Evolutionary conservation across 2,113 vertebrate genomes (phyloP).

Genomic region (Lanius ludovicianus): DNA sequence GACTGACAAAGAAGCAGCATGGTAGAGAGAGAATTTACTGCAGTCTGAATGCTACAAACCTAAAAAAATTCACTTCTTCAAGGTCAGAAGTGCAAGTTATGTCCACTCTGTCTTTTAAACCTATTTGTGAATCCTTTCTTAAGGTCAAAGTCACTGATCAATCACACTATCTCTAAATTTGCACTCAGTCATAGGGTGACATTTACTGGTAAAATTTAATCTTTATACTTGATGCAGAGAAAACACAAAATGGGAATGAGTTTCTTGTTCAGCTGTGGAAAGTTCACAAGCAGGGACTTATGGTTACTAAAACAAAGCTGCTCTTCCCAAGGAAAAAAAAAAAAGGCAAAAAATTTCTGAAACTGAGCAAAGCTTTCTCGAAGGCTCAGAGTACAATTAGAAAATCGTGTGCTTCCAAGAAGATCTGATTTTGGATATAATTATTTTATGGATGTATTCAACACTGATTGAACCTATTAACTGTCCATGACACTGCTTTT

Average conservation of each 20-base stretch:
- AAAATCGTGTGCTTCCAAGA: neutral
- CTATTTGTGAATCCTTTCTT: neutral
- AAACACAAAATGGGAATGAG: neutral
- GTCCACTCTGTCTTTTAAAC: neutral
- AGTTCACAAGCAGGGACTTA: neutral
- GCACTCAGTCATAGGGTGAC: neutral
- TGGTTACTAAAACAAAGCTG: neutral
- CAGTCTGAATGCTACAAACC: neutral
- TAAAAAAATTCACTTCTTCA: neutral
- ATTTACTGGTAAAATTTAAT: conserved; percentile 4
- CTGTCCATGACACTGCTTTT: neutral
- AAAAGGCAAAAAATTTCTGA: neutral
- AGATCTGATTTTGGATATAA: neutral
- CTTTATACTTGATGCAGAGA: neutral
- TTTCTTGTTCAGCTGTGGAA: neutral
- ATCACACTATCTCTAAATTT: neutral
- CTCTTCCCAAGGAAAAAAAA: neutral
- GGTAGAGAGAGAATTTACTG: neutral
- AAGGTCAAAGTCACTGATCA: neutral
- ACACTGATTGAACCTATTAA: neutral
- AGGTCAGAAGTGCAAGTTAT: neutral
- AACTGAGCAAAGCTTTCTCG: neutral
- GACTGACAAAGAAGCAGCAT: neutral
- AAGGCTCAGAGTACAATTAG: neutral
- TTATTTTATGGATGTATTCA: neutral